Evolutionary conservation across 2,797 vertebrate species (phyloP), one percentile per base, ranked within the genome.

Genomic region (Characodon lateralis): DNA sequence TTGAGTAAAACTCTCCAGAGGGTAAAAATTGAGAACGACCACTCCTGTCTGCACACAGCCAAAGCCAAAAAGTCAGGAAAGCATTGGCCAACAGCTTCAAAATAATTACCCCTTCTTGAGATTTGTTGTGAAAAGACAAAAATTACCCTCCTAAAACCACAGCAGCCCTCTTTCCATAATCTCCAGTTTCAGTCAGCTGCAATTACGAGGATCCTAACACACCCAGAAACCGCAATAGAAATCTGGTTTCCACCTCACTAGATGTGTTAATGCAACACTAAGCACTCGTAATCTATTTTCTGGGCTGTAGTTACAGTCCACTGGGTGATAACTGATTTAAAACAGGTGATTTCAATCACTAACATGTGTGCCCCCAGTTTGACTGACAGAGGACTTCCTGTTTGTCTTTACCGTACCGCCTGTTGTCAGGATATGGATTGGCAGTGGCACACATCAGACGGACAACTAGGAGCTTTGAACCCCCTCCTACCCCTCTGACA

Each of bases 401-500:
- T 74, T 63, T 72, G 76, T 65, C 79, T 76, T 73, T 18, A 63
- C 0, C 0, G 28, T 75, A 55, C 7, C 1, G 53, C 78, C 74
- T 61, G 9, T 78, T 78, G 53, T 81, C 82, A 77, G 46, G 16
- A 65, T 81, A 77, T 56, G 48, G 58, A 31, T 35, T 55, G 0
- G 46, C 78, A 76, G 82, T 83, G 80, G 82, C 58, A 73, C 76
- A 86, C 83, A 82, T 87, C 88, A 86, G 80, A n/a, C 16, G 3
- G 51, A 41, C 46, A 12, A 76, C 79, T 70, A 22, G 43, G 24
- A 70, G 66, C 24, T 28, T 26, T 48, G 43, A 35, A 4, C 35
- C 35, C 35, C n/a, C 43, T 14, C 39, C 66, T 14, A 46, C 72
- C 74, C 56, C 71, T 69, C 61, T 48, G 43, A 69, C 41, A 78